These are phyloP conservation scores for Bombus haemorrhoidalis DNA, from an alignment of 1,140 invertebrate genomes.

Conservation along the genomic window DNA sequence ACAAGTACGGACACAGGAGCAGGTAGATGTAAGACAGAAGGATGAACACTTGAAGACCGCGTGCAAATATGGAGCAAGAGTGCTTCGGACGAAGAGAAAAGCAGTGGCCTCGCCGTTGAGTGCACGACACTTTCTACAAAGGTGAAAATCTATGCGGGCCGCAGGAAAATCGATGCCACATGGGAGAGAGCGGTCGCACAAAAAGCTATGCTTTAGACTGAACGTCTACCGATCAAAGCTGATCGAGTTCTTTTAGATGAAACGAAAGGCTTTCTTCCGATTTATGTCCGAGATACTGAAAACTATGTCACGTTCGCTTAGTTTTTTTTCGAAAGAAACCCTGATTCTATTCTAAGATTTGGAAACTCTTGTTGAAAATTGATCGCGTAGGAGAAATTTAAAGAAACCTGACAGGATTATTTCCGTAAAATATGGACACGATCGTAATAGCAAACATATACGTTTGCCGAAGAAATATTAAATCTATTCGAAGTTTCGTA, in stretches of 20 bases:
- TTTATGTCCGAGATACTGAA: background rate
- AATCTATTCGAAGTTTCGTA: background rate
- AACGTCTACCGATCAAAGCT: slow-evolving; percentile 25
- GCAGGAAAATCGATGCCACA: slow-evolving; percentile 51
- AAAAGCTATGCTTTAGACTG: slow-evolving; percentile 1
- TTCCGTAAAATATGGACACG: background rate
- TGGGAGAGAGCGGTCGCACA: background rate
- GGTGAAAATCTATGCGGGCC: slow-evolving; percentile 40
- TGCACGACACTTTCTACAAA: slow-evolving; percentile 48
- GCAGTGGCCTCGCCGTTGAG: slow-evolving; percentile 35
- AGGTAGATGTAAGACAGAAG: slow-evolving; percentile 44
- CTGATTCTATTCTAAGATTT: background rate
- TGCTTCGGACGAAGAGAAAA: slow-evolving; percentile 47
- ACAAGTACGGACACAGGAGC: slow-evolving; percentile 25
- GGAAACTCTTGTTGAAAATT: background rate
- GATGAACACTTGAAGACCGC: slow-evolving; percentile 39
- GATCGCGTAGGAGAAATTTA: no score
- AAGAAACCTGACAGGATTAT: no score
- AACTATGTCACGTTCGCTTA: background rate
- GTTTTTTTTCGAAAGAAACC: background rate
- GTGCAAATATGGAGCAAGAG: slow-evolving; percentile 61
- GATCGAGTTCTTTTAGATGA: slow-evolving; percentile 9
- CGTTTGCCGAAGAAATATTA: no score
- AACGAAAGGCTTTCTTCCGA: background rate
- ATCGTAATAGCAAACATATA: background rate